Percentiles rank a stretch among this genome's conserved stretches.
These are phyloP conservation scores for Muscidifurax raptorellus DNA, from an alignment of 1,140 invertebrate species.

Conservation along the genomic window DNA sequence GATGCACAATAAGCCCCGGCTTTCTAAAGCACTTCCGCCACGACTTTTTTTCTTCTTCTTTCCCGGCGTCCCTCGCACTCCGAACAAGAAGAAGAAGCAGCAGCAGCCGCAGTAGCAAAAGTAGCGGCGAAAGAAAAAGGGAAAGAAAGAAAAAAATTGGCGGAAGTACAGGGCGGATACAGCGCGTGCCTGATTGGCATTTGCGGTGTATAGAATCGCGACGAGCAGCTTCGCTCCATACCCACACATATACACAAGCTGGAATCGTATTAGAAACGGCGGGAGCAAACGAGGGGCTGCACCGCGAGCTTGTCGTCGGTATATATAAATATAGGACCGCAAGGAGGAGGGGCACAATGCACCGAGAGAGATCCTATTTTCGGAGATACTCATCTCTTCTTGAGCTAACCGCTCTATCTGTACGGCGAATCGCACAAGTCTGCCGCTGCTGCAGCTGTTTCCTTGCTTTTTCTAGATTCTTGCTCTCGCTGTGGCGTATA, in stretches of 20 bases:
- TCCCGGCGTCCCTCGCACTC: neutral
- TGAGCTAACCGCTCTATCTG: conserved; percentile 62
- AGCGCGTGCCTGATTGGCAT: conserved; percentile 15
- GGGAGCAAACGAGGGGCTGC: conserved; percentile 22
- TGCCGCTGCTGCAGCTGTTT: conserved; percentile 57
- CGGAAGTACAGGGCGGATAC: conserved; percentile 19
- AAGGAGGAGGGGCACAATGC: conserved; percentile 61
- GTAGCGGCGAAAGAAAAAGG: neutral
- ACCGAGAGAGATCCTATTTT: conserved; percentile 69
- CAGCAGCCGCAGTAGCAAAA: neutral
- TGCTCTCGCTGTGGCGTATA: conserved; percentile 30
- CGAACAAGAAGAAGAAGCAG: neutral
- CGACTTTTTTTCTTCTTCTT: neutral
- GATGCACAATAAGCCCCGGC: neutral
- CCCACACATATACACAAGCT: neutral
- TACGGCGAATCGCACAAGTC: conserved; percentile 59
- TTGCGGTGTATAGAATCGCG: neutral
- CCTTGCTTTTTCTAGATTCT: conserved; percentile 19
- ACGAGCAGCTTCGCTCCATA: neutral
- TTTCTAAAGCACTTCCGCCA: conserved; percentile 18
- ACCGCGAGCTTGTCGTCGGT: neutral
- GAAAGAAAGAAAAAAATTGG: conserved; percentile 1
- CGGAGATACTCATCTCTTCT: conserved; percentile 67
- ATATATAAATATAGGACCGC: conserved; percentile 59
- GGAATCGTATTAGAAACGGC: conserved; percentile 23